These are phyloP conservation scores for Sycobia sp. DNA, from an alignment of 1,140 invertebrate species.

Conservation along the genomic window DNA sequence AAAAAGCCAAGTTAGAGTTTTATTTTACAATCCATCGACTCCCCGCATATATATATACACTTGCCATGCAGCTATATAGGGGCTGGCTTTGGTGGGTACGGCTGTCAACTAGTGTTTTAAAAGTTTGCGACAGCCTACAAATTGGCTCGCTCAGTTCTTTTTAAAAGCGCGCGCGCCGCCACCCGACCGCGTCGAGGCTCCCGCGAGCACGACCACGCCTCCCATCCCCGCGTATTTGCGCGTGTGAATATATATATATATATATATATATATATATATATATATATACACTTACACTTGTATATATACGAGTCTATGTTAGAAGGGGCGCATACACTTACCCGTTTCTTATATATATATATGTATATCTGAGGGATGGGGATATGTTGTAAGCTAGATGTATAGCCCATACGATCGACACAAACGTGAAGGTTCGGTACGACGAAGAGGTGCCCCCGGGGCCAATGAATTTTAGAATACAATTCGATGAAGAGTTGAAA, in stretches of 20 bases:
- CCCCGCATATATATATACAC: slow-evolving; percentile 36
- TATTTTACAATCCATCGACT: slow-evolving; percentile 64
- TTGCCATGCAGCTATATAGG: slow-evolving; percentile 33
- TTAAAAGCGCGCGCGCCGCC: slow-evolving; percentile 55
- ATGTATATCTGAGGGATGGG: no score
- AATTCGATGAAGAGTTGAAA: no score
- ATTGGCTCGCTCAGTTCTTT: slow-evolving; percentile 64
- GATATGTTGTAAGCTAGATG: no score
- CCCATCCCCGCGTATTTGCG: not conserved
- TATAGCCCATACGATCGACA: no score
- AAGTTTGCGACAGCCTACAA: slow-evolving; percentile 64
- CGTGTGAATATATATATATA: not conserved
- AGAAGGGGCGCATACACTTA: no score
- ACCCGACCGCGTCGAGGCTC: slow-evolving; percentile 52
- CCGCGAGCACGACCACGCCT: not conserved
- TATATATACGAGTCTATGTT: no score
- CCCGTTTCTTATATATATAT: no score
- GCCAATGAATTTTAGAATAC: no score
- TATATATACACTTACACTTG: no score
- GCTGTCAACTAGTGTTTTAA: slow-evolving; percentile 64
- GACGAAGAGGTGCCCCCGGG: no score
- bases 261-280: no score
- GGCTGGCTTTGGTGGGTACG: slow-evolving; percentile 29
- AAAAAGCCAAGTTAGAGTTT: slow-evolving; percentile 63
- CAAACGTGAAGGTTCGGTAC: no score